Evolutionary conservation across 2,797 vertebrate genomes (phyloP), one percentile per base, ranked within the genome.

Genomic region (Melanotaenia nigrans): DNA sequence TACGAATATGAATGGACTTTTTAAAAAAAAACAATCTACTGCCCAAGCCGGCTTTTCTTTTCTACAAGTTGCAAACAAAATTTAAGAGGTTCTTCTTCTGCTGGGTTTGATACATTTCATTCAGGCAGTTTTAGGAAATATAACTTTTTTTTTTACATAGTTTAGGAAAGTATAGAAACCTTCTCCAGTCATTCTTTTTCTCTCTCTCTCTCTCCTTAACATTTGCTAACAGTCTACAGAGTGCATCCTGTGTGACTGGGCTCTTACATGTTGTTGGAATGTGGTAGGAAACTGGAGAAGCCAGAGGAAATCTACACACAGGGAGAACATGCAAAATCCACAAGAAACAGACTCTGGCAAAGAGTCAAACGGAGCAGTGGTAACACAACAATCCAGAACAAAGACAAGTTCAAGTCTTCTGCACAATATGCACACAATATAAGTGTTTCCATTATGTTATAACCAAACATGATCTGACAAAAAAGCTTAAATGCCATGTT

Each of bases 301-400:
- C 79, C 54, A 79, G 60, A 85, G 84, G 83, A 89, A 90, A 88
- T 85, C 82, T 82, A 85, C 75, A 83, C 73, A 76, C 72, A 64
- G 57, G 61, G 68, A 81, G 65, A 83, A 84, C 84, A 84, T 83
- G 77, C 73, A 75, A 74, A 87, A 83, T 73, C 75, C 16, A 40
- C 63, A 75, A 85, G 71, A 65, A 73, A 78, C 1, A 0, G 54
- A 75, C 74, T 65, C 45, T 13, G 55, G 72, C 69, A 71, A 73
- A 61, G 60, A 77, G 30, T 71, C 63, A 73, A 77, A 73, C 62
- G 32, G 66, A 75, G 61, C 33, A 61, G 60, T 67, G 71, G 61
- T 45, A 82, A 79, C 57, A 65, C 35, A 67, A 35, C 61, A 12
- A 12, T 36, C 11, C 35, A 10, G 35, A 10, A 73, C 28, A 77